Evolutionary conservation across 1,140 invertebrate genomes (phyloP).

Genomic region (Aphaenogaster rudis): DNA sequence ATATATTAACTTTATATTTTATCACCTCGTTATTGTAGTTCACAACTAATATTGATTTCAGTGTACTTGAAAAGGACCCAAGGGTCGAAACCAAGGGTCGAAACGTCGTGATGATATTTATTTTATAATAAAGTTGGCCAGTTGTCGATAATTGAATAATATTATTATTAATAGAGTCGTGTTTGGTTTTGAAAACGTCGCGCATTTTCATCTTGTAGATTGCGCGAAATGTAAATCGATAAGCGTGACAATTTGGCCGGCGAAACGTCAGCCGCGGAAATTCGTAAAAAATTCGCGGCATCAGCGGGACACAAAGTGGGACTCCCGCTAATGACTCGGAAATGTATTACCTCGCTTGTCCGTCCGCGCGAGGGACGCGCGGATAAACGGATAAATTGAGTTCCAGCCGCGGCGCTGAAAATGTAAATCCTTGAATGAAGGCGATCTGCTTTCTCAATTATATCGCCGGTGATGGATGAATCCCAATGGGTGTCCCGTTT

Average conservation of each 20-base stretch:
- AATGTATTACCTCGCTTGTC: slow-evolving; percentile 50
- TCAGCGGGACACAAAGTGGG: background rate
- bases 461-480: slow-evolving; percentile 62
- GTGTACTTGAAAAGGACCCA: too few species aligned
- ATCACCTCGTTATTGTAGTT: too few species aligned
- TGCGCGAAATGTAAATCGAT: slow-evolving; percentile 3
- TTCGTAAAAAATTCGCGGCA: slow-evolving; percentile 46
- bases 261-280: background rate
- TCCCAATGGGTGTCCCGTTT: slow-evolving; percentile 47
- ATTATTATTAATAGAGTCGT: background rate
- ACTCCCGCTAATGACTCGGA: slow-evolving; percentile 45
- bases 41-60: too few species aligned
- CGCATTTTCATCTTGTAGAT: background rate
- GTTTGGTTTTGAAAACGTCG: background rate
- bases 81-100: too few species aligned
- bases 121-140: too few species aligned
- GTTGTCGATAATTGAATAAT: too few species aligned
- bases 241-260: slow-evolving; percentile 38
- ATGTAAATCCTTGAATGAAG: slow-evolving; percentile 52
- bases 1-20: too few species aligned
- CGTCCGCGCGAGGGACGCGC: background rate
- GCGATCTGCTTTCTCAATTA: slow-evolving; percentile 64
- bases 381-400: slow-evolving; percentile 50
- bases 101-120: too few species aligned
- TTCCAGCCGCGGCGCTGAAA: slow-evolving; percentile 32